Base-by-base conservation (phyloP, 2,888 invertebrate species). In the Diplolepis rosae region DNA sequence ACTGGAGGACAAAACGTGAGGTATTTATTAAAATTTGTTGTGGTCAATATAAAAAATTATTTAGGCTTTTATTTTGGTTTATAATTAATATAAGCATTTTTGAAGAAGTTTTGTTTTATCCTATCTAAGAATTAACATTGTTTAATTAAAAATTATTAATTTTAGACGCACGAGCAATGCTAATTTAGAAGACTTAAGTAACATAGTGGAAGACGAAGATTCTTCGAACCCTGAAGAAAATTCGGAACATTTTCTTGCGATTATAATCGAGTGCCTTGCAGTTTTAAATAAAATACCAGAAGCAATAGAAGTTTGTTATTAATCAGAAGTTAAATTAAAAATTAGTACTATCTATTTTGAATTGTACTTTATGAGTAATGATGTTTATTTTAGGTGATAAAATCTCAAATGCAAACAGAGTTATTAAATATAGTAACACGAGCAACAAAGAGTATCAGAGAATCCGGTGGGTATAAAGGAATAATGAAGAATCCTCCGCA, bases 191-290 rank as follows among this genome's bases (percentile, higher is more conserved):
- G 85, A 87, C 73, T 69, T 84, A 69, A 82, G 80, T 70, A 91
- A 92, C 79, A 87, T 92, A 18, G 90, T 91, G 65, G 92, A 93
- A 80, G 92, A 92, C 83, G 89, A 92, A 27, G 91, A 91, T 79
- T 85, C 90, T n/a, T 81, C 89, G 22, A 92, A 92, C 86, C 91
- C 92, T 1, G 92, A 93, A 80, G 90, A 92, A 65, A 92, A 92
- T 86, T 91, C 93, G 61, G 92, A 92, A 76, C 92, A 93, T 84
- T 94, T 93, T 74, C 93, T 96, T 84, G 93, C 95, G 82, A 92
- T 95, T 81, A 91, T 97, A 51, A 92, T 97, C 0, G 96, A 97
- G 86, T 96, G 97, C 74, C 91, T 98, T 66, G 95, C 94, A 13
- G 92, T 95, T 72, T 89, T 98, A 74, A 94, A 94, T 66, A 95